phyloP scores from a whole-genome alignment of 2,113 vertebrate genomes.

The Anthoscopus minutus region DNA sequence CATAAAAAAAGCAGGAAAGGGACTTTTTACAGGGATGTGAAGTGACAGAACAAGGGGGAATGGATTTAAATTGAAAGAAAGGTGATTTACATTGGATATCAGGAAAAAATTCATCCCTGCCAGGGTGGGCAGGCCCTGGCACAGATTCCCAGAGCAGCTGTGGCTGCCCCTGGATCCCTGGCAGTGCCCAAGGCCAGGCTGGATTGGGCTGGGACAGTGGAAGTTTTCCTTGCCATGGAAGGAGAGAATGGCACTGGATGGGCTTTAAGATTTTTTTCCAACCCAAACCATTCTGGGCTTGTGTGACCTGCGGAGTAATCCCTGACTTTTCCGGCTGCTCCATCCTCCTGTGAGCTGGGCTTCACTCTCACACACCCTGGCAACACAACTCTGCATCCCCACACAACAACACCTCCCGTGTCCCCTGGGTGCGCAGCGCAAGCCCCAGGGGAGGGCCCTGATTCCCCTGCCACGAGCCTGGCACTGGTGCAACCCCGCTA shows the following conservation, averaged over 20 bases:
- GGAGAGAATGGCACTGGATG: background rate
- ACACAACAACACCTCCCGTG: fast-evolving
- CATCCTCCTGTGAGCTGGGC: fast-evolving
- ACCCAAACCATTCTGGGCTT: background rate
- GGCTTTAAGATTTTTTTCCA: background rate
- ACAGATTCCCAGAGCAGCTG: background rate
- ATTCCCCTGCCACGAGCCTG: background rate
- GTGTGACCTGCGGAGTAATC: background rate
- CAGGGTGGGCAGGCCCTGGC: background rate
- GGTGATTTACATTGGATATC: background rate
- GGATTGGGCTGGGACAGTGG: fast-evolving
- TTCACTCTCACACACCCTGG: fast-evolving
- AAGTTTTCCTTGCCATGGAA: background rate
- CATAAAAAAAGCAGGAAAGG: background rate
- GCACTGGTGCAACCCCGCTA: background rate
- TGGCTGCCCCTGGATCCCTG: background rate
- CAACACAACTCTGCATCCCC: fast-evolving
- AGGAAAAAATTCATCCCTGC: background rate
- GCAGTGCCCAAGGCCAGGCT: fast-evolving
- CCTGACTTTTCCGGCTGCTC: background rate
- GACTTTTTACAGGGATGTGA: background rate
- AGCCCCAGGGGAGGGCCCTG: background rate
- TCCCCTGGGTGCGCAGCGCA: background rate
- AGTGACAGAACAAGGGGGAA: background rate
- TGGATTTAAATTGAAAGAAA: background rate